These are phyloP conservation scores for Euleptes europaea DNA, from an alignment of 2,113 vertebrate species.

Conservation along the genomic window DNA sequence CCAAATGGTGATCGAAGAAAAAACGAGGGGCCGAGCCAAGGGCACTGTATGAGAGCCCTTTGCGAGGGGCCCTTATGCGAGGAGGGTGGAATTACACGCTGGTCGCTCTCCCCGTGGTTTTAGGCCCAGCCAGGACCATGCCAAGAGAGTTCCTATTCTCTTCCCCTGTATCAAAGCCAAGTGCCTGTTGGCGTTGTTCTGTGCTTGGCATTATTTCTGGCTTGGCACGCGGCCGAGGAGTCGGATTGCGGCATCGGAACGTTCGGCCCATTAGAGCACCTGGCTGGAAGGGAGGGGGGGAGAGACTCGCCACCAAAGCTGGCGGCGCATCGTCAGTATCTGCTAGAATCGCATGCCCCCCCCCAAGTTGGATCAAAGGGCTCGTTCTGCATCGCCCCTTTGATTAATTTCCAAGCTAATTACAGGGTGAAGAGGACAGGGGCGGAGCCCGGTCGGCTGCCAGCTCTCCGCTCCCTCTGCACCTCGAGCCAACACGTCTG, in stretches of 20 bases:
- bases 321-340: no score
- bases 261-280: accelerated
- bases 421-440: not conserved
- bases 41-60: no score
- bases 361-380: not conserved
- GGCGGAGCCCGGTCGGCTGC: not conserved
- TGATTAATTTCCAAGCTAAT: not conserved
- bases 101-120: not conserved
- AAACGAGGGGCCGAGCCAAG: not conserved
- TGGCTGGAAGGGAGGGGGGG: not conserved
- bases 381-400: no score
- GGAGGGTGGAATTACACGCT: no score
- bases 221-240: not conserved
- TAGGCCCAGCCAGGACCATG: not conserved
- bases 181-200: not conserved
- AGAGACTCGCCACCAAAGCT: not conserved
- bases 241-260: not conserved
- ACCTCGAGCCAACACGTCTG: slow-evolving; percentile 17
- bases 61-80: not conserved
- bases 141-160: not conserved
- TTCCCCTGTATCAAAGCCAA: not conserved
- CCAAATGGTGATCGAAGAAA: not conserved
- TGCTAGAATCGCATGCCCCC: no score
- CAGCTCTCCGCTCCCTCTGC: no score
- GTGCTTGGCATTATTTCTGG: not conserved